A percentile compares a stretch with the other conserved stretches of the same genome.
These are phyloP conservation scores for Holothuria scabra DNA, from an alignment of 53 echinoderm and acorn worm genomes.

Conservation along the genomic window DNA sequence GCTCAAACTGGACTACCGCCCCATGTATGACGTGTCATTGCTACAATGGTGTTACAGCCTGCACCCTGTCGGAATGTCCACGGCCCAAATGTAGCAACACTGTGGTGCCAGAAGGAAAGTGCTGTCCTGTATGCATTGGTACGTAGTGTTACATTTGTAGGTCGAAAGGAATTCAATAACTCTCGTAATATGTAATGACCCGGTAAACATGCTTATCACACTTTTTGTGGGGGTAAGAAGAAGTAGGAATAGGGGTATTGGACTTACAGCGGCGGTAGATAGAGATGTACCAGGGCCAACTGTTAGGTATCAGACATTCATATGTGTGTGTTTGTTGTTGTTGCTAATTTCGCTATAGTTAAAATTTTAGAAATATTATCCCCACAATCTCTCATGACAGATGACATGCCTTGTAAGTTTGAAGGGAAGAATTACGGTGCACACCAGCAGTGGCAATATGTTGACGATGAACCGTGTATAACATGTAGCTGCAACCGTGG, in stretches of 20 bases:
- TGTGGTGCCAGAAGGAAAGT: conserved; percentile 5
- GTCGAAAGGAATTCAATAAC: too few species aligned
- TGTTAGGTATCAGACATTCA: too few species aligned
- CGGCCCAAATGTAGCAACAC: neutral
- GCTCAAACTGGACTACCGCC: conserved; percentile 4
- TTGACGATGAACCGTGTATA: conserved; percentile 21
- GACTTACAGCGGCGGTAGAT: too few species aligned
- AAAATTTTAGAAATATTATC: too few species aligned
- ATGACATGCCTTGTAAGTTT: conserved; percentile 31
- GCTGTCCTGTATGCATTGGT: conserved; percentile 21
- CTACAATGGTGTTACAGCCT: conserved; percentile 16
- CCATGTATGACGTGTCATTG: conserved; percentile 31
- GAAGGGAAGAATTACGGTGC: conserved; percentile 31
- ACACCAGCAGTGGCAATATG: neutral
- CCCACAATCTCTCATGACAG: neutral
- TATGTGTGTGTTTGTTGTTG: too few species aligned
- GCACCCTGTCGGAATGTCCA: conserved; percentile 1
- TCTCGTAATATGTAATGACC: too few species aligned
- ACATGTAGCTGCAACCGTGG: conserved; percentile 20
- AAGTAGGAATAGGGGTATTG: too few species aligned
- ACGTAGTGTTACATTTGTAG: neutral
- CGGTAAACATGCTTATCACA: too few species aligned
- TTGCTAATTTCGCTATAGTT: too few species aligned
- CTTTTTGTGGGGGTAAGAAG: too few species aligned
- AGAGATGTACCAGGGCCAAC: too few species aligned